Evolutionary conservation across 1,140 invertebrate species (phyloP).

Genomic region (Wasmannia auropunctata): DNA sequence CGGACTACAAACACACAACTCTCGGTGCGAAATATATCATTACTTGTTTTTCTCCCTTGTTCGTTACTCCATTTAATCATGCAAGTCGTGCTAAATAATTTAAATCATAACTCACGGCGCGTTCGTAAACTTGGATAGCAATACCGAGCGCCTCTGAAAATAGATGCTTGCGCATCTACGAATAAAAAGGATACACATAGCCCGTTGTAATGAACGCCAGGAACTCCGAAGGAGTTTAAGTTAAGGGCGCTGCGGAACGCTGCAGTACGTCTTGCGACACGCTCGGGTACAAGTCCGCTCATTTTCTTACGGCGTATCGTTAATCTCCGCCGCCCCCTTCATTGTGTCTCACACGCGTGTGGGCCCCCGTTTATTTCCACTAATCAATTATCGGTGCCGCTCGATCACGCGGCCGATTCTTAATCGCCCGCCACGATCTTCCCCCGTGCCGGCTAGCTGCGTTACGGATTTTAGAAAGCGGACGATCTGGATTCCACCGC

Average conservation of each 20-base stretch:
- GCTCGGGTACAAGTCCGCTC: conserved; percentile 12
- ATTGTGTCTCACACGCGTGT: conserved; percentile 35
- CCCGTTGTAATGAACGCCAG: conserved; percentile 12
- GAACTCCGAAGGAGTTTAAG: not conserved
- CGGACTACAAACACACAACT: not conserved
- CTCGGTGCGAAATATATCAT: too few relatives aligned
- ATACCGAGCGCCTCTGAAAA: not conserved
- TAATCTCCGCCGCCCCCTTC: conserved; percentile 34
- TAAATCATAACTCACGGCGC: conserved; percentile 11
- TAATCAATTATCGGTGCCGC: conserved; percentile 60
- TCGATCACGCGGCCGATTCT: conserved; percentile 45
- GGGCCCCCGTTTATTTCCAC: conserved; percentile 29
- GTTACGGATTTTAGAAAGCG: conserved; percentile 59
- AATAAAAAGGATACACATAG: conserved; percentile 28
- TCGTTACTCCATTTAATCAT: not conserved
- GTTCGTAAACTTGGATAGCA: not conserved
- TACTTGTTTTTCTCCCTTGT: not conserved
- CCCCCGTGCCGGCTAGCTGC: conserved; percentile 6
- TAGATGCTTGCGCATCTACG: not conserved
- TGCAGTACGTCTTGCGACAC: conserved; percentile 30
- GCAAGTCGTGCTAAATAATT: conserved; percentile 24
- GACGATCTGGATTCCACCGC: conserved; percentile 56
- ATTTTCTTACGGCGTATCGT: conserved; percentile 43
- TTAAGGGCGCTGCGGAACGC: not conserved
- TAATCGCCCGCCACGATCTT: conserved; percentile 58